A percentile compares a stretch with the other conserved stretches of the same genome.
Evolutionary conservation across 2,797 vertebrate species (phyloP).

Genomic region (Allobates femoralis): DNA sequence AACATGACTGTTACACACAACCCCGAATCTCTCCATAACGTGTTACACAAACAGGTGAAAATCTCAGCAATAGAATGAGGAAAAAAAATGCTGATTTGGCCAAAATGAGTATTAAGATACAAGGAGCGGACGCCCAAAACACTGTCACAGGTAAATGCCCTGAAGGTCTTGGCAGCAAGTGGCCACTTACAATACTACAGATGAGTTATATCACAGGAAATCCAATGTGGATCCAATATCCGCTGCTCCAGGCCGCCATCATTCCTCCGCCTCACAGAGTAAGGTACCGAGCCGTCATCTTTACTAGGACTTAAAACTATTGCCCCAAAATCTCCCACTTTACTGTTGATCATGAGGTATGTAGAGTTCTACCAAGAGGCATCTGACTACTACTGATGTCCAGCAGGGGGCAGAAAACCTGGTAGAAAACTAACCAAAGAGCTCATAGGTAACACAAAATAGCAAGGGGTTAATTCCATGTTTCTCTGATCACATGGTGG

Average conservation of each 20-base stretch:
- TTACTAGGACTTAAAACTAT: not conserved
- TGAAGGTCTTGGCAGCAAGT: constrained; percentile 1
- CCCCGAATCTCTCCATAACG: not conserved
- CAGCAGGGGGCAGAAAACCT: constrained; percentile 23
- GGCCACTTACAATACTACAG: not conserved
- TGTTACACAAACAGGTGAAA: constrained; percentile 9
- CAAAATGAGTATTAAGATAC: constrained; percentile 1
- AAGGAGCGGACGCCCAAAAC: constrained; percentile 14
- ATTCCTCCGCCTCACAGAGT: constrained; percentile 2
- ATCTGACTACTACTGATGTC: constrained; percentile 8
- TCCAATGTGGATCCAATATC: constrained; percentile 6
- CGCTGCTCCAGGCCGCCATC: not conserved
- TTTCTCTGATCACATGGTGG: constrained; percentile 42
- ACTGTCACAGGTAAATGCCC: constrained; percentile 27
- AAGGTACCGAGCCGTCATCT: not conserved
- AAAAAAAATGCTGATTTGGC: not conserved
- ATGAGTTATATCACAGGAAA: not conserved
- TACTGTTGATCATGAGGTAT: not conserved
- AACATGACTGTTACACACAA: constrained; percentile 23
- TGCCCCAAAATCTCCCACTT: constrained; percentile 6
- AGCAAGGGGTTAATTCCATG: constrained; percentile 3
- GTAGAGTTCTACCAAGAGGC: not conserved
- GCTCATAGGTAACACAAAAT: constrained; percentile 26
- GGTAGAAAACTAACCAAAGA: constrained; percentile 11
- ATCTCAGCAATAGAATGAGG: not conserved